A percentile compares a stretch with the other conserved stretches of the same genome.
Conservation (phyloP, 2,888 invertebrate genomes). For the Brachyptera putata region DNA sequence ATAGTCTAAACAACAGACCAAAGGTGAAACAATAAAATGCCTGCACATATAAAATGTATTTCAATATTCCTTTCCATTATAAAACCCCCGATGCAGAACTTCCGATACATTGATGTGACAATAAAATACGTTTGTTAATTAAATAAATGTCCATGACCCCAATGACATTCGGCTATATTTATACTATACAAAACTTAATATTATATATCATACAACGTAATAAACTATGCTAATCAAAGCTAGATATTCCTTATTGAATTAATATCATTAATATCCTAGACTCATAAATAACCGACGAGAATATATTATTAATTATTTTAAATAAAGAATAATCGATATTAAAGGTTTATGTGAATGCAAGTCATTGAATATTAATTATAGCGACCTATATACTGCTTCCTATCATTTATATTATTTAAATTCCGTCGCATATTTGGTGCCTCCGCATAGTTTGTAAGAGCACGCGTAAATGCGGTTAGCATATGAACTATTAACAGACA, state of each 20-base stretch:
- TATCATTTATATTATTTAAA: too few relatives aligned
- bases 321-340: neutral
- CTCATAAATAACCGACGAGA: neutral
- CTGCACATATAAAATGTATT: too few relatives aligned
- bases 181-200: neutral
- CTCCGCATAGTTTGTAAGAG: too few relatives aligned
- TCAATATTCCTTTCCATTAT: too few relatives aligned
- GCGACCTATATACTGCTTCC: too few relatives aligned
- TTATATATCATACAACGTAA: neutral
- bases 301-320: neutral
- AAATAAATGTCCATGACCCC: neutral
- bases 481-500: too few relatives aligned
- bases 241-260: neutral
- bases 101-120: neutral
- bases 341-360: neutral
- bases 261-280: neutral
- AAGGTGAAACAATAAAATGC: too few relatives aligned
- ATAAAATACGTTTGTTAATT: neutral
- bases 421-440: too few relatives aligned
- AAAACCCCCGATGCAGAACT: too few relatives aligned
- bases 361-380: constrained; percentile 25
- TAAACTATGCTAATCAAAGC: neutral
- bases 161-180: neutral
- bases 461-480: too few relatives aligned
- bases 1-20: too few relatives aligned